These are phyloP conservation scores for Agriotes lineatus DNA, from an alignment of 2,888 invertebrate genomes.

Conservation along the genomic window DNA sequence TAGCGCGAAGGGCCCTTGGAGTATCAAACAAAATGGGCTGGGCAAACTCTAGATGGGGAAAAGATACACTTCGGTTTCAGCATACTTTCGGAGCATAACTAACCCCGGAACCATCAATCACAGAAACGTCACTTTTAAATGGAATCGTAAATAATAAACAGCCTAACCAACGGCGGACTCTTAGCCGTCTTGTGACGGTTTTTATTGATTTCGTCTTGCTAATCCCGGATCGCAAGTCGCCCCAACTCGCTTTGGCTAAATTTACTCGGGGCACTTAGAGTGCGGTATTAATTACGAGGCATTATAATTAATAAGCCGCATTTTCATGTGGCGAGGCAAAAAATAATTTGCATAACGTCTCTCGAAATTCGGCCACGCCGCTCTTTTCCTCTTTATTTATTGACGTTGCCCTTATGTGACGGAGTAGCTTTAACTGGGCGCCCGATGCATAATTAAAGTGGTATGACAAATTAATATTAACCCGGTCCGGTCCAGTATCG, in stretches of 20 bases:
- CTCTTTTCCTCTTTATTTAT: constrained; percentile 10
- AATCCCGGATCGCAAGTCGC: constrained; percentile 3
- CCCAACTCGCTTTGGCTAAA: neutral
- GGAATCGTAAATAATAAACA: constrained; percentile 10
- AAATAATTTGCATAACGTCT: constrained; percentile 7
- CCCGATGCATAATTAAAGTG: constrained; percentile 12
- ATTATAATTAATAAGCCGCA: constrained; percentile 19
- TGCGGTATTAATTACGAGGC: constrained; percentile 9
- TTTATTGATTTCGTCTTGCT: neutral
- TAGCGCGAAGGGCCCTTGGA: constrained; percentile 5
- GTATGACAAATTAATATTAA: constrained; percentile 21
- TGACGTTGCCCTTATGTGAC: constrained; percentile 3
- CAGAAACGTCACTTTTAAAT: constrained; percentile 11
- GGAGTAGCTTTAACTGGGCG: neutral
- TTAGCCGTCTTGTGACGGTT: neutral
- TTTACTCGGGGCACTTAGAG: neutral
- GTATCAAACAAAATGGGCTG: constrained; percentile 4
- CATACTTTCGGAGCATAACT: constrained; percentile 1
- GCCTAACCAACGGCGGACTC: neutral
- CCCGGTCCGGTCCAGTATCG: constrained; percentile 10
- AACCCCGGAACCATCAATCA: constrained; percentile 1
- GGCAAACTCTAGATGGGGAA: neutral
- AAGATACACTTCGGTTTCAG: constrained; percentile 6
- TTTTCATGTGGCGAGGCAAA: constrained; percentile 16
- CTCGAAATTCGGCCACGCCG: neutral